Evolutionary conservation across 35 echinoderm and acorn worm species (phyloP).

Genomic region (Hemicentrotus pulcherrimus): DNA sequence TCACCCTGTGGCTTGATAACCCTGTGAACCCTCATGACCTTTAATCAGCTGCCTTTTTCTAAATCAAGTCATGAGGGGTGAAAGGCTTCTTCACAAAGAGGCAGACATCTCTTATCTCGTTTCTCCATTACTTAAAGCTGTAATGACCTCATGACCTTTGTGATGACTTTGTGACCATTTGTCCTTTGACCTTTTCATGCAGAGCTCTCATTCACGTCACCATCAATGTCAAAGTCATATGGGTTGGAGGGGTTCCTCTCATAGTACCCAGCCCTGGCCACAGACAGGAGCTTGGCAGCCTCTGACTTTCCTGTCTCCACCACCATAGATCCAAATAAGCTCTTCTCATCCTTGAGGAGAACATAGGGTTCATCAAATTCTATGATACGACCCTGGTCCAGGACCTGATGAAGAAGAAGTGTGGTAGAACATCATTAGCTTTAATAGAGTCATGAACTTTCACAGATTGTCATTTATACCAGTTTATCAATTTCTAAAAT

Average conservation of each 20-base stretch:
- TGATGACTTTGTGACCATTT: not conserved
- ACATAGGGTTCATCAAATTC: conserved; percentile 93
- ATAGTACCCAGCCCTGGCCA: conserved; percentile 69
- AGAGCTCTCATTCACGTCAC: not conserved
- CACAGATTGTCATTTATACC: too few relatives aligned
- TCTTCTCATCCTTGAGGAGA: conserved; percentile 75
- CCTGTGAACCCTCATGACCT: not conserved
- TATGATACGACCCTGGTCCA: conserved; percentile 74
- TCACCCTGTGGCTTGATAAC: not conserved
- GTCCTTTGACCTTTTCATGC: not conserved
- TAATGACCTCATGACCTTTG: not conserved
- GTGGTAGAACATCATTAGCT: too few relatives aligned
- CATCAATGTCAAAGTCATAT: conserved; percentile 36
- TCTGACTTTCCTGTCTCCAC: conserved; percentile 76
- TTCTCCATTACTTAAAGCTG: not conserved
- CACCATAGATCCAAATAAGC: conserved; percentile 75
- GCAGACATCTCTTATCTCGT: not conserved
- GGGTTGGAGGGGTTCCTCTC: conserved; percentile 64
- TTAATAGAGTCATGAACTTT: too few relatives aligned
- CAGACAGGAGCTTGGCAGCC: conserved; percentile 55
- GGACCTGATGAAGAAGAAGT: conserved; percentile 54
- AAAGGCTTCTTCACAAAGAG: not conserved
- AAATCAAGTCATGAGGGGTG: not conserved
- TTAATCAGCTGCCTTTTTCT: not conserved
- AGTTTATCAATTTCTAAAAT: too few relatives aligned